Base-by-base conservation (phyloP, 2,888 invertebrate genomes). In the Agelastica alni region DNA sequence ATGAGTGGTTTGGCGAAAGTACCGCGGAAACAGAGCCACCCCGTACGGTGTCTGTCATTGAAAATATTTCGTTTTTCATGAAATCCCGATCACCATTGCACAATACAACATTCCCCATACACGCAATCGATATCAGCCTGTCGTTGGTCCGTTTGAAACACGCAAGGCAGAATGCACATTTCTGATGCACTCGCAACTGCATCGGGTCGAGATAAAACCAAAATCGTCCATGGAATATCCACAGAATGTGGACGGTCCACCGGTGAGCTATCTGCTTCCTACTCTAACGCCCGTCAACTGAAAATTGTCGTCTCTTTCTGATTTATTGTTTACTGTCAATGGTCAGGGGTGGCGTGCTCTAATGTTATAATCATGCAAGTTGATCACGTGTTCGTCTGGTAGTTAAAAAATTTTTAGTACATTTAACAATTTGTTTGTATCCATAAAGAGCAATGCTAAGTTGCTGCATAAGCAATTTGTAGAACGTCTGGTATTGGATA, bases 81-180 rank as follows among this genome's bases (percentile, higher is more conserved):
- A 52, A 57, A 59, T 51, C 39, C 59, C 58, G 56, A 61, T 61
- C 59, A 53, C 59, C 56, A 58, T 58, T 59, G 52, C 58, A 59
- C 58, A 58, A 56, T 58, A 58, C 59, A 58, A 60, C 62, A 59
- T 62, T 62, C 62, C 52, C 55, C 32, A 47, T 55, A 51, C 54
- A 62, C 61, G 61, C 61, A 67, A 67, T 67, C 67, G 63, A 67
- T 67, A 67, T 61, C 61, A 46, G 57, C 58, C 64, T 61, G 65
- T 63, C 62, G 59, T 58, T 59, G 60, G 64, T 60, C 62, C 61
- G 59, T 59, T 55, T 58, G 60, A 56, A 64, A 59, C 60, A 63
- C 63, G 63, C 63, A 63, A 58, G 64, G 62, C 61, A 62, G 54
- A 55, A 61, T 58, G 58, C 59, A 59, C 59, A 57, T 57, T 58